These are phyloP conservation scores for Macaria notata DNA, from an alignment of 2,888 invertebrate genomes.

Conservation along the genomic window DNA sequence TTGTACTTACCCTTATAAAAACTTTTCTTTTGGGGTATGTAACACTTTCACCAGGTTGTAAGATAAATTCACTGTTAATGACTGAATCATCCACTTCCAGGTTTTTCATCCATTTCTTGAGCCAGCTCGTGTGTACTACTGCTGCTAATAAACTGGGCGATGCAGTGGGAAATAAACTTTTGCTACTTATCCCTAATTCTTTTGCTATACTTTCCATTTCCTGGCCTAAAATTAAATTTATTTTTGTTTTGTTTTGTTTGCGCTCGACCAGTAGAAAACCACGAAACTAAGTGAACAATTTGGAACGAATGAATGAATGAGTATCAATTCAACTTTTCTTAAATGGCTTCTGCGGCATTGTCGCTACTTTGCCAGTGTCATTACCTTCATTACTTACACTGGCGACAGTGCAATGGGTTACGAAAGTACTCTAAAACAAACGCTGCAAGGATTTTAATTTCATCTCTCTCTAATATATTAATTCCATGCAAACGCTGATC, in stretches of 20 bases:
- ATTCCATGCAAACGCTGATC: too few relatives aligned
- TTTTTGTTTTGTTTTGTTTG: constrained; percentile 64
- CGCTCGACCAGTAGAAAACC: background rate
- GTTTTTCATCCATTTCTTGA: constrained; percentile 83
- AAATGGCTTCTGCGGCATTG: too few relatives aligned
- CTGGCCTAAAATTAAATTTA: constrained; percentile 28
- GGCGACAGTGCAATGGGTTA: too few relatives aligned
- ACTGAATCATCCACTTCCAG: constrained; percentile 64
- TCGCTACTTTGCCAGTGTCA: too few relatives aligned
- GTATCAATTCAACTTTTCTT: background rate
- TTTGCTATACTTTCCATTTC: constrained; percentile 86
- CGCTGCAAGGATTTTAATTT: too few relatives aligned
- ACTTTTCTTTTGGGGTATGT: constrained; percentile 82
- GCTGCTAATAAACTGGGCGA: constrained; percentile 83
- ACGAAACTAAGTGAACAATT: background rate
- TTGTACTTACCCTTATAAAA: constrained; percentile 72
- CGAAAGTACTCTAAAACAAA: too few relatives aligned
- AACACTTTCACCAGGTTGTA: constrained; percentile 79
- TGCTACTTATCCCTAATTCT: constrained; percentile 87
- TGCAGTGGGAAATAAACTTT: constrained; percentile 83
- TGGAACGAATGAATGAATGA: background rate
- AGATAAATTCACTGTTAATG: constrained; percentile 68
- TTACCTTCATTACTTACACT: too few relatives aligned
- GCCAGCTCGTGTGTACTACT: constrained; percentile 86
- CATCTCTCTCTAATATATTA: too few relatives aligned